A percentile compares a stretch with the other conserved stretches of the same genome.
These are phyloP conservation scores for Chloebia gouldiae DNA, from an alignment of 2,113 vertebrate genomes.

Conservation along the genomic window DNA sequence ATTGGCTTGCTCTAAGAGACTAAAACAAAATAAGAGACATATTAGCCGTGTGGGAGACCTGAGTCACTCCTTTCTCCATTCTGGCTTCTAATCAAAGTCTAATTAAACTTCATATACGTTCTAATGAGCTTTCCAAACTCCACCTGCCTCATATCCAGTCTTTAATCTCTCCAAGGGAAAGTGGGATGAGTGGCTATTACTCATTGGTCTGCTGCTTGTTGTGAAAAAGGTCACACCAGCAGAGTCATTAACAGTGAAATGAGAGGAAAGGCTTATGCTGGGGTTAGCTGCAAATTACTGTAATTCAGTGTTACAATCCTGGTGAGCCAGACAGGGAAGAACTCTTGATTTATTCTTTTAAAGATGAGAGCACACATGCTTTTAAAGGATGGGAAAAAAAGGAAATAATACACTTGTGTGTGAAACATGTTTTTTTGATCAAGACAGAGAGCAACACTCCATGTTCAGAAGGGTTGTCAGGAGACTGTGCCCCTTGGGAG, in stretches of 20 bases:
- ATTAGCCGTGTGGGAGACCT: not conserved
- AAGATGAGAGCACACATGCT: not conserved
- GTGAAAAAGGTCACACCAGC: not conserved
- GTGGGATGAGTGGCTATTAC: not conserved
- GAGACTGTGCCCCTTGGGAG: not conserved
- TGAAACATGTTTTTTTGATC: not conserved
- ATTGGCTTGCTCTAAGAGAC: not conserved
- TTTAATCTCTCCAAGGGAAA: slow-evolving; percentile 1
- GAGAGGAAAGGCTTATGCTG: not conserved
- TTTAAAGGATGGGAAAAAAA: not conserved
- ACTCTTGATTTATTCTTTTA: not conserved
- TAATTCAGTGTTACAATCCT: not conserved
- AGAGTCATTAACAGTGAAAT: not conserved
- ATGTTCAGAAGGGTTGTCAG: not conserved
- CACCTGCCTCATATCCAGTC: not conserved
- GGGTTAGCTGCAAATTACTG: slow-evolving; percentile 10
- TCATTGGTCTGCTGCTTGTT: not conserved
- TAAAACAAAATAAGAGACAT: not conserved
- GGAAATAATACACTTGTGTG: not conserved
- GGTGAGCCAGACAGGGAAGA: not conserved
- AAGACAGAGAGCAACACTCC: not conserved
- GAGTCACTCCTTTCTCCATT: slow-evolving; percentile 21
- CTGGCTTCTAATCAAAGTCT: slow-evolving; percentile 39
- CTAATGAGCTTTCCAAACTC: slow-evolving; percentile 2
- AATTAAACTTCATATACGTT: not conserved